Evolutionary conservation across 1,140 invertebrate genomes (phyloP).

Genomic region (Steinernema feltiae): DNA sequence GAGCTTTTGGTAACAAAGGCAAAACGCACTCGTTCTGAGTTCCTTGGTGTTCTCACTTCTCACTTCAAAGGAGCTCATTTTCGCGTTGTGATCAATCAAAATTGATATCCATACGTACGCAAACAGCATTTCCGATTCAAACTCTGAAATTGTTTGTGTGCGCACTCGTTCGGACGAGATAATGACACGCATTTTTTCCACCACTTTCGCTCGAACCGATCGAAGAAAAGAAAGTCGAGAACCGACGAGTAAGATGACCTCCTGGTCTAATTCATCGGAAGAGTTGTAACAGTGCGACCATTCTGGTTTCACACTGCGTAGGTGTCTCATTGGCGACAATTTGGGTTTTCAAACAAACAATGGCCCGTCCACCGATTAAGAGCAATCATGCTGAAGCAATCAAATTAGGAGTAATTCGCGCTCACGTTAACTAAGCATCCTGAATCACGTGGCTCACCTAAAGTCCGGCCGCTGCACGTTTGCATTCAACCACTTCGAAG

Average conservation of each 20-base stretch:
- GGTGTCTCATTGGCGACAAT: not conserved
- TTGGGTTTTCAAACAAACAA: not conserved
- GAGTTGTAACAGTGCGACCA: not conserved
- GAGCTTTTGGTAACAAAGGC: too few species aligned
- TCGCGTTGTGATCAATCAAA: slow-evolving; percentile 1
- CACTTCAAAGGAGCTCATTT: not conserved
- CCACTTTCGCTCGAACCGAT: not conserved
- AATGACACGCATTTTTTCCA: not conserved
- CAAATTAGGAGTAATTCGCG: not conserved
- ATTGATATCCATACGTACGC: not conserved
- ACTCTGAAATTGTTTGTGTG: not conserved
- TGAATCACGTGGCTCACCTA: too few species aligned
- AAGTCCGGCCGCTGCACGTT: too few species aligned
- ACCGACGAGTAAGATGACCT: slow-evolving; percentile 7
- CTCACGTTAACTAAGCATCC: too few species aligned
- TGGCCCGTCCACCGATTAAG: not conserved
- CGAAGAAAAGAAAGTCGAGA: slow-evolving; percentile 7
- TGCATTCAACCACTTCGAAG: too few species aligned
- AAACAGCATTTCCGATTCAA: not conserved
- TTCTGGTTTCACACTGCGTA: not conserved
- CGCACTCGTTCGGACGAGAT: not conserved
- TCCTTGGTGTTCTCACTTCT: not conserved
- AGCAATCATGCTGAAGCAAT: not conserved
- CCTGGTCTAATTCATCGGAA: not conserved
- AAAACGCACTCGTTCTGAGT: too few species aligned